Conservation (phyloP, 2,113 vertebrate genomes). For the Heterocephalus glaber region DNA sequence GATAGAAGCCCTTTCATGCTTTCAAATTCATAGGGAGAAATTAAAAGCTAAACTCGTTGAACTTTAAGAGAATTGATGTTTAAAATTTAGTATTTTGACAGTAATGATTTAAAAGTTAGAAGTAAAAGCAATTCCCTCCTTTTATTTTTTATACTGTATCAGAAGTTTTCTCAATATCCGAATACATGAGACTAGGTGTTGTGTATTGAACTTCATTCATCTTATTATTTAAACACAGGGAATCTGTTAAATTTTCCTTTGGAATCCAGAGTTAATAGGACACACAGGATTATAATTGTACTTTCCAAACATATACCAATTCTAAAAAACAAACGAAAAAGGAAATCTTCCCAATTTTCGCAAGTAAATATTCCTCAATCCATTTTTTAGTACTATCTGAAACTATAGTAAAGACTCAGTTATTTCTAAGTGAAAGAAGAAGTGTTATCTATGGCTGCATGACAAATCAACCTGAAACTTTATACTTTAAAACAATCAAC, state of each 20-base stretch:
- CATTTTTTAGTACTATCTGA: not conserved
- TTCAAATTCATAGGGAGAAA: not conserved
- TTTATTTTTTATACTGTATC: not conserved
- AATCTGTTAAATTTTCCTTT: not conserved
- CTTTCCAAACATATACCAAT: not conserved
- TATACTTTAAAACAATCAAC: not conserved
- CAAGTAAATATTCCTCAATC: not conserved
- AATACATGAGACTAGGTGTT: not conserved
- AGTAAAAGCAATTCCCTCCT: not conserved
- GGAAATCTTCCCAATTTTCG: not conserved
- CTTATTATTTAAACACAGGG: not conserved
- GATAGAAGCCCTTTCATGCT: not conserved
- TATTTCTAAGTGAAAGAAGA: not conserved
- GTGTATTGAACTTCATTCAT: not conserved
- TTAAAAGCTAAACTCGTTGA: not conserved
- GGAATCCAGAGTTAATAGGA: not conserved
- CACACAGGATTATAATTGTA: not conserved
- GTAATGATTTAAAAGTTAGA: not conserved
- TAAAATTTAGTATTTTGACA: constrained; percentile 22
- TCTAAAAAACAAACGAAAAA: not conserved
- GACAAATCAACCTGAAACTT: not conserved
- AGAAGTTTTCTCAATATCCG: not conserved
- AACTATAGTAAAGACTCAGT: not conserved
- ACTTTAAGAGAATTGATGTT: not conserved
- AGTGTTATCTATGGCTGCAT: not conserved